phyloP scores from a whole-genome alignment of 2,797 vertebrate species.

The Phalloptychus januarius region DNA sequence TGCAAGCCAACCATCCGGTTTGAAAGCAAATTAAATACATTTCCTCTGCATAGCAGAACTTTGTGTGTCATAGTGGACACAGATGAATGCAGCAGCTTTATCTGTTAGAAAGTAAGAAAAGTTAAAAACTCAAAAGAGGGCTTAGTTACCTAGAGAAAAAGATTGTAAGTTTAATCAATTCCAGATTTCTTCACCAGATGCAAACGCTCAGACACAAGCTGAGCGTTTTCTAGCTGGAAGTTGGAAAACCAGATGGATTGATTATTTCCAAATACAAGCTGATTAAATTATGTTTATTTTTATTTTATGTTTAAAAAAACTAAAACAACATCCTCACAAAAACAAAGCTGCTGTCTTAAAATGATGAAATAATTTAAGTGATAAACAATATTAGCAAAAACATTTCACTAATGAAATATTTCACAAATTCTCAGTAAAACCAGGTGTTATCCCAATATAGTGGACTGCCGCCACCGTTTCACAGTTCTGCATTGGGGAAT shows the following conservation, averaged over 20 bases:
- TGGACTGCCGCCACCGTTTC: no score
- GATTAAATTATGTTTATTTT: not conserved
- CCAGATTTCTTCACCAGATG: not conserved
- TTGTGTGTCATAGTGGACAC: not conserved
- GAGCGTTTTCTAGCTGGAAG: not conserved
- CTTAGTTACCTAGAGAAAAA: not conserved
- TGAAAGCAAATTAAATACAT: constrained; percentile 33
- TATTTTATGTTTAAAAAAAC: not conserved
- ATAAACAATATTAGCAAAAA: not conserved
- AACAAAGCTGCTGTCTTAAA: not conserved
- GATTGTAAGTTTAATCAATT: not conserved
- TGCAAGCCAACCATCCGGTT: constrained; percentile 30
- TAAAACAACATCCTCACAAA: not conserved
- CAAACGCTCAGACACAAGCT: not conserved
- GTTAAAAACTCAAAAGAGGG: not conserved
- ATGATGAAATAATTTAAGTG: not conserved
- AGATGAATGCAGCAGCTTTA: not conserved
- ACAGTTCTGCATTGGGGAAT: no score
- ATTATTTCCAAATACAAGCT: not conserved
- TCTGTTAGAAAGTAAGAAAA: not conserved
- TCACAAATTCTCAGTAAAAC: not conserved
- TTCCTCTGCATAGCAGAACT: constrained; percentile 11
- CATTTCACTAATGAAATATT: not conserved
- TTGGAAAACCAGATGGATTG: not conserved
- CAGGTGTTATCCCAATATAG: not conserved